Base-by-base conservation (phyloP, 2,888 invertebrate species). In the Eurois occulta region DNA sequence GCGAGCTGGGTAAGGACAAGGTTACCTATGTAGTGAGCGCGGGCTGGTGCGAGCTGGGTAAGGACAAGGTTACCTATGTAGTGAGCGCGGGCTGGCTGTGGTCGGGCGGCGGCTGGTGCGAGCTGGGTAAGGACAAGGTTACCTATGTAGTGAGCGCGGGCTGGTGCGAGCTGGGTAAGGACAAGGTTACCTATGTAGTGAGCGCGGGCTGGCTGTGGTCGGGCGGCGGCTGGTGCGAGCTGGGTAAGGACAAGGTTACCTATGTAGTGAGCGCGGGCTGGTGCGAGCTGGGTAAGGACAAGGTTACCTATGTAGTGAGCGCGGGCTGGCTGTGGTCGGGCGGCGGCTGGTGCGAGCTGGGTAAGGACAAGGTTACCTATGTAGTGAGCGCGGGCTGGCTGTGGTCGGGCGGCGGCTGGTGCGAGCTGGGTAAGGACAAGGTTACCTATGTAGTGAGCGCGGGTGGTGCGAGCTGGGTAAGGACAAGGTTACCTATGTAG, bases 131-230 rank as follows among this genome's bases (percentile, higher is more conserved):
- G n/a, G n/a, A n/a, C n/a, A 35, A 35, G 35, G 2, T 35, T 35
- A 35, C 35, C 35, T 35, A 35, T 35, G 35, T 35, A 35, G 35
- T 35, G 35, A 35, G 35, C 35, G 35, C 35, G 4, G 35, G 35
- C 35, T 35, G 35, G 35, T 41, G 1, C 38, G 38, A 6, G 38
- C 38, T 38, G 38, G 38, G 38, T 7, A 38, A 0, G 5, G 4
- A 35, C 41, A 18, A 18, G 46, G 46, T 43, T 43, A 43, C 43
- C 43, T 81, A 80, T 78, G 84, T 84, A 79, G 90, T 82, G 93
- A 93, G 95, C 87, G 94, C 94, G 90, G 93, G 94, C 89, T 92
- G 93, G 84, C 93, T 76, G 90, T 91, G 92, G 91, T 93, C 93
- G 70, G 92, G 91, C 71, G 92, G 93, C 85, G 91, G 91, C 83